Evolutionary conservation across 2,113 vertebrate species (phyloP).

Genomic region (Axis porcinus): DNA sequence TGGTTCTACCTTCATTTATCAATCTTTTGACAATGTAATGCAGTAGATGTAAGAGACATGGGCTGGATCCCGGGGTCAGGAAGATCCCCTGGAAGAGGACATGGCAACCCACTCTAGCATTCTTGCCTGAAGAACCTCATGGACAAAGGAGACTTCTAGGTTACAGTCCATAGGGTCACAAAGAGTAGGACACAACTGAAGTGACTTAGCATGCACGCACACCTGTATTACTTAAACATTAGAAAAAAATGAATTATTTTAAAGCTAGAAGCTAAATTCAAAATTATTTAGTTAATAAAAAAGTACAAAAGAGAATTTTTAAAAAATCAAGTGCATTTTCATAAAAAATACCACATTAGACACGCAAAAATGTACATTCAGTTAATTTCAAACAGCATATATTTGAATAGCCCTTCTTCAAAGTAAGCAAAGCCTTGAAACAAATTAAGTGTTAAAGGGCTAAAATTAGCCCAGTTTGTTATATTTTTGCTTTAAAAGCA

Average conservation of each 20-base stretch:
- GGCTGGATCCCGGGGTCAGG: background rate
- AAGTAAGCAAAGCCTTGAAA: background rate
- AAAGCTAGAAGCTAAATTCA: background rate
- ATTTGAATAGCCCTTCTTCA: background rate
- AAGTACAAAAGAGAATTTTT: background rate
- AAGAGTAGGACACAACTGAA: background rate
- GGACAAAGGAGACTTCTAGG: background rate
- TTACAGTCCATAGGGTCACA: background rate
- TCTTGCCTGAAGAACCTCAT: background rate
- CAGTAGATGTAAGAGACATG: background rate
- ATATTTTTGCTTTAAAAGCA: background rate
- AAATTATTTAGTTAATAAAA: background rate
- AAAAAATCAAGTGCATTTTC: background rate
- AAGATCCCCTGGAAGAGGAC: background rate
- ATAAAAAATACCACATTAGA: background rate
- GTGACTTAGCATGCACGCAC: background rate
- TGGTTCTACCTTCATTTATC: background rate
- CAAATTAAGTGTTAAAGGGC: background rate
- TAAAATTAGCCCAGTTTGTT: background rate
- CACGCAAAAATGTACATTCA: background rate
- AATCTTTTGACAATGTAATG: background rate
- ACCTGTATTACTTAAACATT: background rate
- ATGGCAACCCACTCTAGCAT: background rate
- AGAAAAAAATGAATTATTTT: background rate
- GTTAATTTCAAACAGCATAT: background rate